Evolutionary conservation across 1,140 invertebrate genomes (phyloP).

Genomic region (Brachionus manjavacas): DNA sequence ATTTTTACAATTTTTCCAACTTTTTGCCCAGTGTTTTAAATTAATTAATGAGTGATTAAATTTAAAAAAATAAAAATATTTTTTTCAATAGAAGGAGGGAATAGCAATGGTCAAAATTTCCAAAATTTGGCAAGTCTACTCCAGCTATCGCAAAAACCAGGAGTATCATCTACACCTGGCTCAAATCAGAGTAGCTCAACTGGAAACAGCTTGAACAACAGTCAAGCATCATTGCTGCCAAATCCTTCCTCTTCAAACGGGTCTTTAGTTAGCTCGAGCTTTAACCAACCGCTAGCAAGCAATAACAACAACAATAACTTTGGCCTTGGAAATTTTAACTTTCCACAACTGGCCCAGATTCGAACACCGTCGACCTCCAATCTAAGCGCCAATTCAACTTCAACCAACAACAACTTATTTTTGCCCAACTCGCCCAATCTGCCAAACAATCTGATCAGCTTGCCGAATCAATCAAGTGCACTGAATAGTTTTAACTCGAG

Average conservation of each 20-base stretch:
- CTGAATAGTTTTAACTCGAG: background rate
- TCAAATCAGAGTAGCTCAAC: background rate
- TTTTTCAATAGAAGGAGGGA: background rate
- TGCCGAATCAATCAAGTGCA: background rate
- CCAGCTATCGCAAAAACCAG: conserved; percentile 20
- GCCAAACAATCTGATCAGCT: background rate
- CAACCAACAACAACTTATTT: background rate
- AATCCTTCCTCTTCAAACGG: background rate
- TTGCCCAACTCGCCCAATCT: background rate
- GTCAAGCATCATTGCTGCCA: background rate
- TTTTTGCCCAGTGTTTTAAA: too few relatives aligned
- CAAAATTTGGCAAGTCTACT: conserved; percentile 28
- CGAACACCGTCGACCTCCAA: background rate
- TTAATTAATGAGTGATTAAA: too few relatives aligned
- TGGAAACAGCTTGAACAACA: background rate
- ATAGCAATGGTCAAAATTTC: background rate
- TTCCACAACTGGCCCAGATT: background rate
- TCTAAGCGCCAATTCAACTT: background rate
- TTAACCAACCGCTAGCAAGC: background rate
- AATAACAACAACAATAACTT: conserved; percentile 38
- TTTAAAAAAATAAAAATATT: too few relatives aligned
- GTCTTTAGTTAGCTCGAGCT: background rate
- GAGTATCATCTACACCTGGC: background rate
- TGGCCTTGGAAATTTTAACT: background rate
- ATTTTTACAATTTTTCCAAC: too few relatives aligned